Conservation (phyloP, 2,888 invertebrate genomes). For the Gnatocerus cornutus region DNA sequence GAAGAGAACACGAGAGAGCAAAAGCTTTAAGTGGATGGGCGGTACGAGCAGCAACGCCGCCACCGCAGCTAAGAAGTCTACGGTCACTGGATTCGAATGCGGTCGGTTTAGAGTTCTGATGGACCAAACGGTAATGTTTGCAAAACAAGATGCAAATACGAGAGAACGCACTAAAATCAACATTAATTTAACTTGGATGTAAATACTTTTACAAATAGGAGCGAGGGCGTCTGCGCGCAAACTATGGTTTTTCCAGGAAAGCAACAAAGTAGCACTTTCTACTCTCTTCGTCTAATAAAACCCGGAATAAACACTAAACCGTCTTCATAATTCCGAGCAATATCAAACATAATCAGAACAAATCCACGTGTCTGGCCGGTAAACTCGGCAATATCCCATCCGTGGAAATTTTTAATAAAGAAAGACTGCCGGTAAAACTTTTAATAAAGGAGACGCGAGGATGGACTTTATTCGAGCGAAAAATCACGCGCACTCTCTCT, state of each 20-base stretch:
- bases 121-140: slow-evolving; percentile 32
- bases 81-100: slow-evolving; percentile 42
- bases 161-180: slow-evolving; percentile 35
- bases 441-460: slow-evolving; percentile 31
- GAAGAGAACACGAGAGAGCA: slow-evolving; percentile 48
- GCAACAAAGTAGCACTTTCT: slow-evolving; percentile 19
- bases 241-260: not conserved
- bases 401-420: slow-evolving; percentile 42
- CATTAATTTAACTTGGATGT: slow-evolving; percentile 49
- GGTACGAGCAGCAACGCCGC: slow-evolving; percentile 41
- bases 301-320: slow-evolving; percentile 11
- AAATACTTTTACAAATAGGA: slow-evolving; percentile 40
- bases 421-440: slow-evolving; percentile 37
- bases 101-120: slow-evolving; percentile 42
- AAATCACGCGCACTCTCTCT: slow-evolving; percentile 22
- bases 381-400: slow-evolving; percentile 34
- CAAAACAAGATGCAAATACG: slow-evolving; percentile 45
- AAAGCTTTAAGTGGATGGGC: slow-evolving; percentile 51
- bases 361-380: slow-evolving; percentile 33
- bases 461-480: slow-evolving; percentile 22
- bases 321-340: slow-evolving; percentile 26
- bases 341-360: slow-evolving; percentile 38
- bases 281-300: slow-evolving; percentile 9
- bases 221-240: slow-evolving; percentile 3
- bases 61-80: slow-evolving; percentile 39